A percentile compares a stretch with the other conserved stretches of the same genome.
Conservation (phyloP, 2,888 invertebrate genomes). For the Luperina testacea region DNA sequence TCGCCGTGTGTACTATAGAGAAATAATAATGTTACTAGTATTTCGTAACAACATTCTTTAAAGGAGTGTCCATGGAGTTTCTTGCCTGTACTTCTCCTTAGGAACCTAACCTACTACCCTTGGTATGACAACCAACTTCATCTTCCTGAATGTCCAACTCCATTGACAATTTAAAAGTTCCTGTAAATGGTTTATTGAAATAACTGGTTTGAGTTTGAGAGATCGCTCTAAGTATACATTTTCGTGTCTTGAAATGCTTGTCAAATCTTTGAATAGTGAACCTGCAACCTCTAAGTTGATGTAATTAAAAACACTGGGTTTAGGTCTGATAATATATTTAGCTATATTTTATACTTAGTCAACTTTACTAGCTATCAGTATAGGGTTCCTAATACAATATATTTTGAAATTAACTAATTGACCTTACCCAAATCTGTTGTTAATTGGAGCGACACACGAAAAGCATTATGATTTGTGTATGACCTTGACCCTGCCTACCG, state of each 20-base stretch:
- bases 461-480: constrained; percentile 47
- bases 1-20: neutral
- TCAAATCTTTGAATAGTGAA: neutral
- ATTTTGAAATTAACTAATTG: constrained; percentile 54
- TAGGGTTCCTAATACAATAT: constrained; percentile 16
- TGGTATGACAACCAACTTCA: neutral
- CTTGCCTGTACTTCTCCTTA: neutral
- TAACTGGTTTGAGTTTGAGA: neutral
- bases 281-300: too few species aligned
- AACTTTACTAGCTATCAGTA: neutral
- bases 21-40: neutral
- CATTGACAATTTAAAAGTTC: neutral
- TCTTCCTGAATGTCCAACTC: neutral
- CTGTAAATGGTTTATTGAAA: neutral
- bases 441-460: constrained; percentile 62
- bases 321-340: neutral
- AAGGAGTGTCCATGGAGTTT: neutral
- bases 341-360: neutral
- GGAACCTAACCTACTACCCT: neutral
- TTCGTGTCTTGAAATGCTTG: neutral
- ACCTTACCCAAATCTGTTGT: constrained; percentile 57
- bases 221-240: neutral
- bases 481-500: constrained; percentile 54
- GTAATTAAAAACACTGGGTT: neutral
- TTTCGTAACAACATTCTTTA: neutral